These are phyloP conservation scores for Drosophila planitibia DNA, from an alignment of 2,888 invertebrate species.

Conservation along the genomic window DNA sequence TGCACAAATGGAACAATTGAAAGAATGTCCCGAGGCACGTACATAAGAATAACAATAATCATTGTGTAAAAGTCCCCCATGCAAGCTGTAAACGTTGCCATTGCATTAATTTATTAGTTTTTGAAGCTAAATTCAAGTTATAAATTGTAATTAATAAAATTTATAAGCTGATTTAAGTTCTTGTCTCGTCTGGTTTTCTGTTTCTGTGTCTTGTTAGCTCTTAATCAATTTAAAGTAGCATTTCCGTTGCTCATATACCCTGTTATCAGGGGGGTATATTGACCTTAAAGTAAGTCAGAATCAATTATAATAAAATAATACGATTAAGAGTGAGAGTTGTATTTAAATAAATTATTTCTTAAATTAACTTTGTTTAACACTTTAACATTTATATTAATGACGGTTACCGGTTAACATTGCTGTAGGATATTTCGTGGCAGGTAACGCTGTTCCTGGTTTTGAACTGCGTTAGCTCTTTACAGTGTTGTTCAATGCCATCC, in stretches of 20 bases:
- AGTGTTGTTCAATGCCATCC: constrained; percentile 23
- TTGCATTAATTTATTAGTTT: constrained; percentile 57
- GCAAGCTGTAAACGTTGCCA: constrained; percentile 42
- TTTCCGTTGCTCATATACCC: constrained; percentile 33
- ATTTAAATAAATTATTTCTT: not conserved
- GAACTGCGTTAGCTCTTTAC: not conserved
- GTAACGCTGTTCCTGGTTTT: not conserved
- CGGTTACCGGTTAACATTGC: not conserved
- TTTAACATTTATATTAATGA: not conserved
- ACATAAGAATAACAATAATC: constrained; percentile 13
- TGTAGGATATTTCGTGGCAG: not conserved
- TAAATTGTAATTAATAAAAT: constrained; percentile 63
- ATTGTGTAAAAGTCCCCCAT: constrained; percentile 17
- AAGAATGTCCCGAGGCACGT: constrained; percentile 34
- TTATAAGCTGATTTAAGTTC: constrained; percentile 43
- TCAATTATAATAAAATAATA: not conserved
- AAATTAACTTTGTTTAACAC: not conserved
- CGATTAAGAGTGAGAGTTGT: not conserved
- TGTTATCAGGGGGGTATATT: not conserved
- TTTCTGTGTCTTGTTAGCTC: constrained; percentile 9
- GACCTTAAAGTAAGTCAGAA: not conserved
- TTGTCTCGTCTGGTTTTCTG: constrained; percentile 15
- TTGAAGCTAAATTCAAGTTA: constrained; percentile 60
- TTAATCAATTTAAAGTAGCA: constrained; percentile 47
- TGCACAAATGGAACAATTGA: constrained; percentile 31